phyloP scores from a whole-genome alignment of 1,140 invertebrate genomes.

The Pseudomyrmex concolor region DNA sequence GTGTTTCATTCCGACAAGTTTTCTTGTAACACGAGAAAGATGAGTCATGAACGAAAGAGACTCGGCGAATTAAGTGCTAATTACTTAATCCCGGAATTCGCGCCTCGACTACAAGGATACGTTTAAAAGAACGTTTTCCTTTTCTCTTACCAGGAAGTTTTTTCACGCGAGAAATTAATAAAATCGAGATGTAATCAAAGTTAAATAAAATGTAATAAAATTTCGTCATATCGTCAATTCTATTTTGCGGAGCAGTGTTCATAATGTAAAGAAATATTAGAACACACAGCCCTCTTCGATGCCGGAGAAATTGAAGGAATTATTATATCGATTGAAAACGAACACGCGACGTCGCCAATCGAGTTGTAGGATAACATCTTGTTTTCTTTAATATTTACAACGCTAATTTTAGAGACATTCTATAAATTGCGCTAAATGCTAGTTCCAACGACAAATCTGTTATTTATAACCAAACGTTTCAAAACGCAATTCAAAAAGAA shows the following conservation, averaged over 20 bases:
- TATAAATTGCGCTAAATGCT: background rate
- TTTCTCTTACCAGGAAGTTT: background rate
- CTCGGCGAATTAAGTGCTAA: background rate
- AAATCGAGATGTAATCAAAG: background rate
- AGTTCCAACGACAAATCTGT: background rate
- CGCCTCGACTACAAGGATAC: background rate
- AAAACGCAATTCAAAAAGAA: background rate
- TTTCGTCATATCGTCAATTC: background rate
- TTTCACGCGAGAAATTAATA: background rate
- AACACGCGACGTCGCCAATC: slow-evolving; percentile 12
- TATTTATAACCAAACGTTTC: background rate
- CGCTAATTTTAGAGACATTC: background rate
- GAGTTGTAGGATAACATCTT: background rate
- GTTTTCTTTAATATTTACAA: background rate
- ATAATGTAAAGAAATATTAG: too few species aligned
- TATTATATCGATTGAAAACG: background rate
- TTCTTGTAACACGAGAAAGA: background rate
- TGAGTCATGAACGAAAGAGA: slow-evolving; percentile 18
- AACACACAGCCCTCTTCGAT: background rate
- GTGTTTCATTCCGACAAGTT: background rate
- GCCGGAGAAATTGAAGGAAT: background rate
- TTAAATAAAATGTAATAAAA: background rate
- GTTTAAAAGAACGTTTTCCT: background rate
- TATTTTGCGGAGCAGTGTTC: background rate
- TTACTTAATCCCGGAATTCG: slow-evolving; percentile 22